Evolutionary conservation across 2,888 invertebrate species (phyloP).

Genomic region (Stenurella melanura): DNA sequence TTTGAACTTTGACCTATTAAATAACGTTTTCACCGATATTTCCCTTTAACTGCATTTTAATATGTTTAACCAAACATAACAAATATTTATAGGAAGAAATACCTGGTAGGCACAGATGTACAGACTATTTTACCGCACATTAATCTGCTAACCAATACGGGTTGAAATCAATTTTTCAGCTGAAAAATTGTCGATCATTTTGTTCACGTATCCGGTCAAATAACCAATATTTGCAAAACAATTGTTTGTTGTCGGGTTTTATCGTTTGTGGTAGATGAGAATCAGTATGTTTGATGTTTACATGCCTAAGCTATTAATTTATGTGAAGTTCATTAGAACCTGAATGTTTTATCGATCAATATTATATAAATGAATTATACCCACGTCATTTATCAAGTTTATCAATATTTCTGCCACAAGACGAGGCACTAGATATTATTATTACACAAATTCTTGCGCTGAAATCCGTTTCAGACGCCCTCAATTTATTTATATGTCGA

Average conservation of each 20-base stretch:
- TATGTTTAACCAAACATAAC: no score
- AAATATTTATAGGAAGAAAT: background rate
- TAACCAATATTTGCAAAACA: conserved; percentile 18
- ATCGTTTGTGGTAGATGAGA: conserved; percentile 2
- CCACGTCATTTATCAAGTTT: no score
- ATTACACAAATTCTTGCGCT: no score
- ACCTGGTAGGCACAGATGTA: background rate
- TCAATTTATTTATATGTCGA: no score
- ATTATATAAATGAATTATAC: background rate
- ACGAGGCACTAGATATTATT: no score
- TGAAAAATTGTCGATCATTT: conserved; percentile 1
- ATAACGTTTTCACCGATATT: background rate
- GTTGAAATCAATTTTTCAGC: background rate
- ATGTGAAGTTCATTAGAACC: background rate
- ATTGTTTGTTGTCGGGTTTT: background rate
- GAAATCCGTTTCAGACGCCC: no score
- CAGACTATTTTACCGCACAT: background rate
- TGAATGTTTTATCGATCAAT: background rate
- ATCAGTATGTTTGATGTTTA: background rate
- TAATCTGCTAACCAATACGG: background rate
- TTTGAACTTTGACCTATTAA: background rate
- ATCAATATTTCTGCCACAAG: no score
- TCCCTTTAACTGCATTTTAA: background rate
- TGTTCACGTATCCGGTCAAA: conserved; percentile 7
- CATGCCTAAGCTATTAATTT: conserved; percentile 1